Base-by-base conservation (phyloP, 2,888 invertebrate species). In the Anticlea derivata region DNA sequence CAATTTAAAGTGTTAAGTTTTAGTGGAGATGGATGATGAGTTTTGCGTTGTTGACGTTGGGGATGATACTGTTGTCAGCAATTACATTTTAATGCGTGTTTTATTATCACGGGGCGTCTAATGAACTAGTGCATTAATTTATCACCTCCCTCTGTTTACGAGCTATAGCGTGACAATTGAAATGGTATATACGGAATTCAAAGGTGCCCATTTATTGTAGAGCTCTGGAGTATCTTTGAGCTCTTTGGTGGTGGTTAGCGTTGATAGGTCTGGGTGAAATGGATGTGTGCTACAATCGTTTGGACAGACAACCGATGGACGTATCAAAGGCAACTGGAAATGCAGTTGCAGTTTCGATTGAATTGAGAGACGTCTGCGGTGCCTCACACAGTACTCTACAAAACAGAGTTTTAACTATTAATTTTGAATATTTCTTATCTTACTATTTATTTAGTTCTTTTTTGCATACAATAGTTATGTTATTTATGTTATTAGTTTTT, bases 231-330 rank as follows among this genome's bases (percentile, higher is more conserved):
- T 20, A 26, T 54, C 66, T 75, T 73, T 72, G 61, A 59, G 37
- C 17, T 35, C 29, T 48, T 60, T 58, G 60, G 61, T 48, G 54
- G 60, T 53, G 63, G 59, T 67, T 65, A 58, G 63, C 65, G 65
- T 61, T 64, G 68, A 65, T 37, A 60, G 81, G 64, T 82, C 88
- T 67, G 29, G 65, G 47, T 67, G 35, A 38, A 31, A 49, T 77
- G 85, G 87, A 65, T 64, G 67, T 68, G 69, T 70, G 75, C 70
- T 70, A 83, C 85, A 87, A 85, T 87, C 84, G 83, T 83, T 80
- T 75, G 78, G 85, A 86, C 83, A 86, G 89, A 89, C 89, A 89
- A 85, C 75, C 85, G 89, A 87, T 84, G 88, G 89, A 88, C 86
- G 84, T 83, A 86, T 89, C 87, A 89, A 89, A 89, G 88, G 81